phyloP scores from a whole-genome alignment of 2,888 invertebrate genomes.

The Dolomedes plantarius region DNA sequence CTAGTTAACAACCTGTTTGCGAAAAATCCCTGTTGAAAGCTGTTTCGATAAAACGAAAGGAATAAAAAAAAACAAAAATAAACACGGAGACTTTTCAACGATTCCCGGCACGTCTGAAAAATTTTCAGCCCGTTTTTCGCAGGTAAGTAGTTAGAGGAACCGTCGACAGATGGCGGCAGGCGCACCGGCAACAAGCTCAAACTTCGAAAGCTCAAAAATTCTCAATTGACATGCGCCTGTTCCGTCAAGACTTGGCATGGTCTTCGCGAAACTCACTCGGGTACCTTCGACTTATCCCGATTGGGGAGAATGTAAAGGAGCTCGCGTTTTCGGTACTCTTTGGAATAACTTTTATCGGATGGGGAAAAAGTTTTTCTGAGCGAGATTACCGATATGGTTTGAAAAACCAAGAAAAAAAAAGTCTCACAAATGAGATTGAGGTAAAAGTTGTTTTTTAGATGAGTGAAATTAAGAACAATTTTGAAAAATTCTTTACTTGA shows the following conservation, averaged over 20 bases:
- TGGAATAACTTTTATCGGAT: background rate
- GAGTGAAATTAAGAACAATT: background rate
- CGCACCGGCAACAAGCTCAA: constrained; percentile 28
- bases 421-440: no score
- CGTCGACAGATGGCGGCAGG: constrained; percentile 61
- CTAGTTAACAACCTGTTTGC: no score
- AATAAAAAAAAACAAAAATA: no score
- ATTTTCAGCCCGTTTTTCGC: no score
- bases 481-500: background rate
- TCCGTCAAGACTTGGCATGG: constrained; percentile 42
- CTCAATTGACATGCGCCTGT: constrained; percentile 56
- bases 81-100: no score
- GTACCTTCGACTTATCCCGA: constrained; percentile 32
- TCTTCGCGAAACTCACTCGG: constrained; percentile 48
- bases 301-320: constrained; percentile 15
- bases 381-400: background rate
- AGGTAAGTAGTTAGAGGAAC: no score
- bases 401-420: no score
- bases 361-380: background rate
- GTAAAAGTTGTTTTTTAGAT: no score
- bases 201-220: constrained; percentile 46
- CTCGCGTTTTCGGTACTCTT: background rate
- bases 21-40: no score
- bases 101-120: no score
- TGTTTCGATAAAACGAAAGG: no score